Evolutionary conservation across 2,113 vertebrate genomes (phyloP).

Genomic region (Gallinago media): DNA sequence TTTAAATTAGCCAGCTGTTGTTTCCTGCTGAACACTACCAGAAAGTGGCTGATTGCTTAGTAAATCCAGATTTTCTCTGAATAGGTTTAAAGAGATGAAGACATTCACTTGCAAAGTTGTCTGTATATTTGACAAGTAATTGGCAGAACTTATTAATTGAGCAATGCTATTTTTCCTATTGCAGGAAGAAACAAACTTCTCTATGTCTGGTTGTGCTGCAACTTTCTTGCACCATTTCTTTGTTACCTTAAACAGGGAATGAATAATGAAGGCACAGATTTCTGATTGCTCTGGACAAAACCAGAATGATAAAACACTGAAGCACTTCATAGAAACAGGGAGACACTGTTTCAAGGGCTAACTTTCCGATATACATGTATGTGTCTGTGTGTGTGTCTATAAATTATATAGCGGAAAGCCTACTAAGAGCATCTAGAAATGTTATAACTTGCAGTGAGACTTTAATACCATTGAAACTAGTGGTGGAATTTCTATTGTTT

Average conservation of each 20-base stretch:
- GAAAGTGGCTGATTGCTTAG: slow-evolving; percentile 32
- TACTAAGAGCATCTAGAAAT: neutral
- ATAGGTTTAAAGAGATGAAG: neutral
- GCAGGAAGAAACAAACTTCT: neutral
- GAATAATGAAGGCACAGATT: neutral
- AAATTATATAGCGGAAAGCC: neutral
- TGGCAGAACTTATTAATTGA: neutral
- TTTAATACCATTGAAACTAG: neutral
- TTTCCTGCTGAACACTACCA: neutral
- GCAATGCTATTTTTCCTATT: neutral
- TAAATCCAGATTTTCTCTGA: slow-evolving; percentile 11
- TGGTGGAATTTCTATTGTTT: neutral
- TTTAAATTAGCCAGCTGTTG: slow-evolving; percentile 42
- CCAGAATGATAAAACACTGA: neutral
- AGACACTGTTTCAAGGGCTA: neutral
- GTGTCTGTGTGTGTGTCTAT: neutral
- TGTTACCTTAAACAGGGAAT: neutral
- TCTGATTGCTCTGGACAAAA: neutral
- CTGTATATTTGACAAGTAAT: neutral
- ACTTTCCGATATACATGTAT: neutral
- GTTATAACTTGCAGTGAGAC: neutral
- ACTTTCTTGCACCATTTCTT: neutral
- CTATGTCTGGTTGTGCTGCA: neutral
- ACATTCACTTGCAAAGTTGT: neutral
- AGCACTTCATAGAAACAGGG: neutral